Base-by-base conservation (phyloP, 2,797 vertebrate species). In the Otus scops region DNA sequence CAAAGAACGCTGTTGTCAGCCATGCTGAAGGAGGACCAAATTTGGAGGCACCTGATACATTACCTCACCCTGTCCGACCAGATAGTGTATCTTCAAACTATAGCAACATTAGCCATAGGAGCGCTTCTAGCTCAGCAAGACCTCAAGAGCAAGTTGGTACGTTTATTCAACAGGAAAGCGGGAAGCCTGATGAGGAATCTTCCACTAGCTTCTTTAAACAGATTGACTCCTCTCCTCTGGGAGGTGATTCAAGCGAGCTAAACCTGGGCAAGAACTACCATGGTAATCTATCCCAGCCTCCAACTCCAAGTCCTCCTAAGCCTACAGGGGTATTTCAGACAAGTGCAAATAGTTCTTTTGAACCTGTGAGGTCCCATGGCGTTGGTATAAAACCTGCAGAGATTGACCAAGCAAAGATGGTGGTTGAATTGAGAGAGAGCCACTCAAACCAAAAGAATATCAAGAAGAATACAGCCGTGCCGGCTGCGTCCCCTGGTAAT, bases 311-410 rank as follows among this genome's bases (percentile, higher is more conserved):
- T 81, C 99, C 99, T 32, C 99, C 99, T 2, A 99, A 99, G 93
- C 99, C 99, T 11, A 99, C 98, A 1, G 99, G 99, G 36, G 95
- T 98, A 21, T 99, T 99, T 92, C 99, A 99, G 92, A 99, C 99
- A 38, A 99, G 99, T 75, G 99, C 98, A n/a, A 99, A 99, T 92
- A 99, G 99, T 92, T 99, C 99, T 22, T 99, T 99, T 56, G 99
- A 99, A 91, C 99, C 99, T 1, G 99, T 99, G 76, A 98, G 99
- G 22, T 99, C 99, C 15, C 99, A 99, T 13, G 95, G 98, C 2
- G 97, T 99, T 23, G 99, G 99, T 13, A 97, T 99, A 50, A 99
- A 98, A 85, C 98, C 98, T 20, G 85, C 97, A 18, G 99, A 99
- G 96, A 97, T 98, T 2, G 99, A 99, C 91, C 98, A 98, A 22